Percentiles rank a stretch among this genome's conserved stretches.
phyloP scores from a whole-genome alignment of 1,140 invertebrate genomes.

The Pantala flavescens region DNA sequence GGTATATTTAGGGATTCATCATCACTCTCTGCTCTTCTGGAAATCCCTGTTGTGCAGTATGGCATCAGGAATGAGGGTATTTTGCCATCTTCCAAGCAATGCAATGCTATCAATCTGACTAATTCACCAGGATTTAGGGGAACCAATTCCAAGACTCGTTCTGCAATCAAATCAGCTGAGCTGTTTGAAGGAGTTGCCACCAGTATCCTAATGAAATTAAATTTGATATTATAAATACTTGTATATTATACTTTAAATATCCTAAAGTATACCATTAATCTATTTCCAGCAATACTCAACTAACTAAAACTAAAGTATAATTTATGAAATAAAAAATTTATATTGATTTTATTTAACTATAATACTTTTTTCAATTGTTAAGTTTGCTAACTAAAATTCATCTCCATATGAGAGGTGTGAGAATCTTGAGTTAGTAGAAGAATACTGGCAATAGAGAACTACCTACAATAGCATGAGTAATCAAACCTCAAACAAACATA shows the following conservation, averaged over 20 bases:
- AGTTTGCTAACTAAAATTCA: too few relatives aligned
- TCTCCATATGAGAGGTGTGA: too few relatives aligned
- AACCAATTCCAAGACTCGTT: constrained; percentile 49
- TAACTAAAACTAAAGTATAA: too few relatives aligned
- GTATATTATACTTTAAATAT: constrained; percentile 8
- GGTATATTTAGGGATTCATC: background rate
- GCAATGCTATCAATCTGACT: constrained; percentile 55
- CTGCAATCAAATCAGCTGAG: constrained; percentile 68
- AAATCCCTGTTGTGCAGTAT: constrained; percentile 55
- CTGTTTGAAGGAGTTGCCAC: constrained; percentile 81
- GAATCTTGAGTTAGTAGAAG: too few relatives aligned
- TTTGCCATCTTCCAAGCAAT: constrained; percentile 44
- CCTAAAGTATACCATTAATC: background rate
- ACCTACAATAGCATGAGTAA: too few relatives aligned
- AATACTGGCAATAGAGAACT: too few relatives aligned
- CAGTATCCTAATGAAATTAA: constrained; percentile 46
- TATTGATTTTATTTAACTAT: too few relatives aligned
- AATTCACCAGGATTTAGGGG: constrained; percentile 49
- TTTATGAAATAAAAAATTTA: too few relatives aligned
- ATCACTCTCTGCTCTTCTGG: constrained; percentile 37
- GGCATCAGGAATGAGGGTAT: constrained; percentile 52
- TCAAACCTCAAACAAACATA: too few relatives aligned
- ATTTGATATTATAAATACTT: background rate
- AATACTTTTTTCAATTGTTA: too few relatives aligned
- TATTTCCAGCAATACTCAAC: too few relatives aligned